phyloP scores from a whole-genome alignment of 2,888 invertebrate genomes.

The Ichneumon xanthorius region DNA sequence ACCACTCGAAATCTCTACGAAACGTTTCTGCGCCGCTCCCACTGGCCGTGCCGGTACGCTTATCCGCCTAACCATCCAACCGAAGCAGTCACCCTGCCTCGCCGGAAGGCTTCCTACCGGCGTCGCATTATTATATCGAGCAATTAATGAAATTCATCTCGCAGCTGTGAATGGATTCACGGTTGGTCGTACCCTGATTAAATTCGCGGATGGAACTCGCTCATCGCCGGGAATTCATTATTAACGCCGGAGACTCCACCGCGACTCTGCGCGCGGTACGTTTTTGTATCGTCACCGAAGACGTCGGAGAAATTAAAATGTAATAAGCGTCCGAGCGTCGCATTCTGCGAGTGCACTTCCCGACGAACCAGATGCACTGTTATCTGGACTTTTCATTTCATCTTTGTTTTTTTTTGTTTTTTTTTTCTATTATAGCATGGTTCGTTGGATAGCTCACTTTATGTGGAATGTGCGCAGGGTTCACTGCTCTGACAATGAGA shows the following conservation, averaged over 20 bases:
- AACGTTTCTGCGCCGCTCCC: slow-evolving; percentile 39
- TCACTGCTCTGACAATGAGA: slow-evolving; percentile 24
- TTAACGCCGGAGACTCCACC: slow-evolving; percentile 48
- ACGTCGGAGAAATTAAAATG: neutral
- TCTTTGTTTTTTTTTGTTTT: too few relatives aligned
- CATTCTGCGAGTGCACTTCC: neutral
- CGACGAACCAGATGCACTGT: slow-evolving; percentile 1
- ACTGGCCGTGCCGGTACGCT: slow-evolving; percentile 40
- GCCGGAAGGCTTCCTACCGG: slow-evolving; percentile 5
- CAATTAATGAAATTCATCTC: slow-evolving; percentile 68
- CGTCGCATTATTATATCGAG: slow-evolving; percentile 66
- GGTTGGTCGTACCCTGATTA: slow-evolving; percentile 61
- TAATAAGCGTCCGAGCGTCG: slow-evolving; percentile 2
- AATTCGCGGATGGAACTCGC: slow-evolving; percentile 54
- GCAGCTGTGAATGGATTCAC: slow-evolving; percentile 62
- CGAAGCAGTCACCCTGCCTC: slow-evolving; percentile 24
- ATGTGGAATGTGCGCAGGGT: slow-evolving; percentile 30
- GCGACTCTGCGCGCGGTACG: neutral
- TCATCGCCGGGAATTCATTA: slow-evolving; percentile 53
- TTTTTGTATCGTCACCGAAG: slow-evolving; percentile 5
- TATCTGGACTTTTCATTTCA: slow-evolving; percentile 29
- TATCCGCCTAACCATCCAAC: slow-evolving; percentile 50
- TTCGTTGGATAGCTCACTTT: slow-evolving; percentile 38
- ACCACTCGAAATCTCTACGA: slow-evolving; percentile 64
- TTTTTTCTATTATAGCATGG: slow-evolving; percentile 51